phyloP scores from a whole-genome alignment of 2,113 vertebrate species.

The Maccullochella peelii region DNA sequence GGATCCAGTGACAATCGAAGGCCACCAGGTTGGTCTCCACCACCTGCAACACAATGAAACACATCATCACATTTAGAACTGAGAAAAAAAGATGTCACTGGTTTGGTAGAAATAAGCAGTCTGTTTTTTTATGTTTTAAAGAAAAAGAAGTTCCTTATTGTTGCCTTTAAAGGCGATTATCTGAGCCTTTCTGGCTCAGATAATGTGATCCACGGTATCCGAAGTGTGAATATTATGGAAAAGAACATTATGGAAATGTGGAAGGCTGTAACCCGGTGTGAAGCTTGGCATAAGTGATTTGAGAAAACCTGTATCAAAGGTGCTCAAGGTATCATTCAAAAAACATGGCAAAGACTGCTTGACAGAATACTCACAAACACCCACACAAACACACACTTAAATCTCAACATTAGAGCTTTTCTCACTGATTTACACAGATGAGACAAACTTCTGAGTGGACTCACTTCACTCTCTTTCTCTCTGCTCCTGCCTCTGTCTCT shows the following conservation, averaged over 20 bases:
- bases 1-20: constrained; percentile 99
- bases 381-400: background rate
- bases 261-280: constrained; percentile 20
- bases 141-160: background rate
- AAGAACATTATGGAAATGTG: constrained; percentile 53
- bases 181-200: background rate
- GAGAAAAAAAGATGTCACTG: background rate
- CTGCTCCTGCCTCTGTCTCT: background rate
- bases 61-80: constrained; percentile 15
- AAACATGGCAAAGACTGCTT: constrained; percentile 17
- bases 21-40: constrained; percentile 99
- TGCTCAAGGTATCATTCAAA: constrained; percentile 53
- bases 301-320: constrained; percentile 42
- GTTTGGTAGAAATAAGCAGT: background rate
- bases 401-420: constrained; percentile 30
- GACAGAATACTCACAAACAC: background rate
- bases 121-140: background rate
- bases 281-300: constrained; percentile 19
- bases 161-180: background rate
- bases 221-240: constrained; percentile 36
- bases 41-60: constrained; percentile 90
- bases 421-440: constrained; percentile 20
- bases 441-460: constrained; percentile 15
- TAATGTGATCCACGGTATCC: constrained; percentile 13
- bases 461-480: background rate